These are phyloP conservation scores for Sussaba pulchella DNA, from an alignment of 2,888 invertebrate species.

Conservation along the genomic window DNA sequence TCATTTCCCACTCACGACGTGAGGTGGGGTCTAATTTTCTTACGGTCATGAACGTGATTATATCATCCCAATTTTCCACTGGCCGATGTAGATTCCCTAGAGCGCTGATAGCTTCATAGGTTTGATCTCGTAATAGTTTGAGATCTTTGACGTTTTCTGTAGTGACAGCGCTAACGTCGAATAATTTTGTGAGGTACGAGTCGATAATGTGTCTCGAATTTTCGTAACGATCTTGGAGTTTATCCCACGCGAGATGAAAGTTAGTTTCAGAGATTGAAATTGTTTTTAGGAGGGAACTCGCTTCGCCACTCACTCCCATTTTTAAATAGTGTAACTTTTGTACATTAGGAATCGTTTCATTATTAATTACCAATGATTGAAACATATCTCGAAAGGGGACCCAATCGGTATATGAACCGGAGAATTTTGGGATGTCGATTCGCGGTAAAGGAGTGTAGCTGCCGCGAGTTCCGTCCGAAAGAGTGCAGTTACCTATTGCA, in stretches of 20 bases:
- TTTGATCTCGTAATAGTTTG: constrained; percentile 9
- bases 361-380: too few relatives aligned
- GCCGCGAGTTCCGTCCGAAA: too few relatives aligned
- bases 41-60: constrained; percentile 2
- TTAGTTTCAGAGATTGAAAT: constrained; percentile 3
- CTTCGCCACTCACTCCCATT: background rate
- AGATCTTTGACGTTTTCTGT: constrained; percentile 25
- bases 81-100: constrained; percentile 11
- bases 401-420: too few relatives aligned
- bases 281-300: constrained; percentile 17
- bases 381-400: too few relatives aligned
- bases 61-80: constrained; percentile 20
- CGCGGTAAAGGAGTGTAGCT: too few relatives aligned
- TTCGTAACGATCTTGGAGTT: constrained; percentile 17
- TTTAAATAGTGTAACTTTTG: too few relatives aligned
- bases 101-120: constrained; percentile 1
- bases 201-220: constrained; percentile 9
- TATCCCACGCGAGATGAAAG: constrained; percentile 5
- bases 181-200: constrained; percentile 15
- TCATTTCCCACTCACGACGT: too few relatives aligned
- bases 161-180: too few relatives aligned
- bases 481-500: too few relatives aligned
- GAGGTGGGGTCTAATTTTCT: too few relatives aligned
- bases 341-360: too few relatives aligned
- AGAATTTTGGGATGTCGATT: too few relatives aligned